These are phyloP conservation scores for Peromyscus polionotus DNA, from an alignment of 2,113 vertebrate species.

Conservation along the genomic window DNA sequence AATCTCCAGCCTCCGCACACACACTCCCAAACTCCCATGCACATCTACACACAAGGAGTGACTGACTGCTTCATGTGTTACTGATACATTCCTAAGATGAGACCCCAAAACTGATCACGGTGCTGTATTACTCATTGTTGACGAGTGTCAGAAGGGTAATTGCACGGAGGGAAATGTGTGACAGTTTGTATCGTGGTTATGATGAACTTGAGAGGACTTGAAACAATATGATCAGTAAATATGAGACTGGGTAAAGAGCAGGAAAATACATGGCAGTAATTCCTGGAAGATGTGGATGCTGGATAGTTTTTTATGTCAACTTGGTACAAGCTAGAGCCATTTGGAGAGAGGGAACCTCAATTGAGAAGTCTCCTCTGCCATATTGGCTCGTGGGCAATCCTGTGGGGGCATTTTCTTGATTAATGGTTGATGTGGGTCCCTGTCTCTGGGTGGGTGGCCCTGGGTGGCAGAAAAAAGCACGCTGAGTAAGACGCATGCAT, in stretches of 20 bases:
- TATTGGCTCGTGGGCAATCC: background rate
- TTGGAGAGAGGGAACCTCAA: background rate
- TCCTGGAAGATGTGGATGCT: background rate
- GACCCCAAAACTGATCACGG: background rate
- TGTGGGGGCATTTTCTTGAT: background rate
- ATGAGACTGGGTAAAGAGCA: background rate
- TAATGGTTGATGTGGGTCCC: background rate
- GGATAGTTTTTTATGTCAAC: background rate
- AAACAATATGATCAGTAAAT: background rate
- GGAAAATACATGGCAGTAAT: background rate
- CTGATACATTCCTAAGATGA: background rate
- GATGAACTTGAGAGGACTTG: background rate
- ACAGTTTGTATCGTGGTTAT: background rate
- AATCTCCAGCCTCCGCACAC: background rate
- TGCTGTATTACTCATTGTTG: rapidly evolving
- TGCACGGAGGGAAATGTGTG: background rate
- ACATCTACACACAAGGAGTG: background rate
- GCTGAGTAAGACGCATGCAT: background rate
- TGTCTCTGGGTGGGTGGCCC: background rate
- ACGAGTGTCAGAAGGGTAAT: background rate
- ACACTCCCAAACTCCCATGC: background rate
- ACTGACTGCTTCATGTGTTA: background rate
- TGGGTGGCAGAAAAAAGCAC: background rate
- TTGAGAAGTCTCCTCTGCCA: background rate
- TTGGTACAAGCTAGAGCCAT: background rate